phyloP scores from a whole-genome alignment of 2,888 invertebrate species.

The Apamea sordens region DNA sequence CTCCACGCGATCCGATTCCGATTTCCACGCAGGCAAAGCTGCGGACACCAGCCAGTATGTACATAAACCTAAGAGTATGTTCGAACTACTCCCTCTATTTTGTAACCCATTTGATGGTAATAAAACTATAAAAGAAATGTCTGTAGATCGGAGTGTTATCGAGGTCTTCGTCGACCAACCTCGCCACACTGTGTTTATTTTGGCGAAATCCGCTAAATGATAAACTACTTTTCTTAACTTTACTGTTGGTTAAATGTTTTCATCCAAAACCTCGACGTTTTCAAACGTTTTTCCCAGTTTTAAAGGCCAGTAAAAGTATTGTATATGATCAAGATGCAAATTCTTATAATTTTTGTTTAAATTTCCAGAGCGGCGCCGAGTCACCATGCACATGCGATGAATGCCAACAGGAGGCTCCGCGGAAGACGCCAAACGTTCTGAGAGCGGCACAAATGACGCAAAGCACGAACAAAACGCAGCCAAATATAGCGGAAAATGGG shows the following conservation, averaged over 20 bases:
- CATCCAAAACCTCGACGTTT: neutral
- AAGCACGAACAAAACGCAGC: constrained; percentile 73
- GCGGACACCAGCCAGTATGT: neutral
- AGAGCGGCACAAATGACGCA: constrained; percentile 71
- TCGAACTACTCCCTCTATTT: constrained; percentile 15
- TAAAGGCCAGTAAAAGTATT: too few relatives aligned
- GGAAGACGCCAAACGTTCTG: constrained; percentile 71
- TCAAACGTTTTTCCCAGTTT: constrained; percentile 7
- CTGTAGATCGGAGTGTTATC: constrained; percentile 25
- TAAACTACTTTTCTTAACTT: constrained; percentile 17
- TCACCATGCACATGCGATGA: constrained; percentile 87
- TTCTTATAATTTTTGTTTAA: constrained; percentile 41
- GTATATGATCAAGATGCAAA: neutral
- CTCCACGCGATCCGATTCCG: too few relatives aligned
- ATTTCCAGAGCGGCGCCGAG: constrained; percentile 85
- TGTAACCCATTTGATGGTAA: constrained; percentile 34
- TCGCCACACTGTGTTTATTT: constrained; percentile 42
- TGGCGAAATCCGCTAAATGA: constrained; percentile 37
- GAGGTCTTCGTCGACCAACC: constrained; percentile 24
- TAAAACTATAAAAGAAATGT: constrained; percentile 59
- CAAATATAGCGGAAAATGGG: constrained; percentile 79
- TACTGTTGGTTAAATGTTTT: constrained; percentile 12
- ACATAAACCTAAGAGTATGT: neutral
- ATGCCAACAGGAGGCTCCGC: constrained; percentile 78
- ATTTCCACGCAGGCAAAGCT: too few relatives aligned